Conservation (phyloP, 2,113 vertebrate species). For the Salvelinus fontinalis region DNA sequence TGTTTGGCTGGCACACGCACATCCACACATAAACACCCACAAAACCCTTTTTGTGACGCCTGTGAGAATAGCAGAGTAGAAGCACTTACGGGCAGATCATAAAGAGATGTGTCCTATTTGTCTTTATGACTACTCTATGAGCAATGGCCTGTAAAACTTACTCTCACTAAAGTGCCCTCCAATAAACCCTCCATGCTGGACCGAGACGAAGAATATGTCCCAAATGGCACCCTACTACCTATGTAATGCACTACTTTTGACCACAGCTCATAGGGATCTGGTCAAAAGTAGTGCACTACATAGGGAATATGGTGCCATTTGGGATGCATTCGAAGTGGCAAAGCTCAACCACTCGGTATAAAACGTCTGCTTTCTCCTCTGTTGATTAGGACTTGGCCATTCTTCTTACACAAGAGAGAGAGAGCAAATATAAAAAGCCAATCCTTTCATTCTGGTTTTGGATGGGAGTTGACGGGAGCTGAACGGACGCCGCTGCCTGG, state of each 20-base stretch:
- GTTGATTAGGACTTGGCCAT: constrained; percentile 33
- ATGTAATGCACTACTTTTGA: too few species aligned
- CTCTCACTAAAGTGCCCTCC: constrained; percentile 46
- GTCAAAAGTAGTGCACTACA: too few species aligned
- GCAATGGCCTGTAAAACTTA: constrained; percentile 55
- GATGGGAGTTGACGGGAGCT: constrained; percentile 20
- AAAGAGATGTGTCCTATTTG: constrained; percentile 31
- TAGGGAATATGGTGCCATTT: too few species aligned
- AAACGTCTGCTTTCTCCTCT: constrained; percentile 44
- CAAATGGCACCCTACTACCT: too few species aligned
- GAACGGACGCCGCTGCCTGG: constrained; percentile 4
- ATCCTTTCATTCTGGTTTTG: constrained; percentile 25
- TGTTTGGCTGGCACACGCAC: background rate
- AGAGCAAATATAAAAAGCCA: background rate
- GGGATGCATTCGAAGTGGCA: background rate
- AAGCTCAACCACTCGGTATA: constrained; percentile 42
- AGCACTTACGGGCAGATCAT: background rate
- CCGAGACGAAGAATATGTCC: constrained; percentile 15
- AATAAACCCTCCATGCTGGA: constrained; percentile 47
- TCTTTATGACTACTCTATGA: constrained; percentile 51
- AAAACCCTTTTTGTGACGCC: background rate
- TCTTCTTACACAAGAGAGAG: background rate
- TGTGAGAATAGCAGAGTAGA: background rate
- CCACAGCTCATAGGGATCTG: too few species aligned
- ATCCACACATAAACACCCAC: constrained; percentile 1